These are phyloP conservation scores for Agrypnus murinus DNA, from an alignment of 2,888 invertebrate species.

Conservation along the genomic window DNA sequence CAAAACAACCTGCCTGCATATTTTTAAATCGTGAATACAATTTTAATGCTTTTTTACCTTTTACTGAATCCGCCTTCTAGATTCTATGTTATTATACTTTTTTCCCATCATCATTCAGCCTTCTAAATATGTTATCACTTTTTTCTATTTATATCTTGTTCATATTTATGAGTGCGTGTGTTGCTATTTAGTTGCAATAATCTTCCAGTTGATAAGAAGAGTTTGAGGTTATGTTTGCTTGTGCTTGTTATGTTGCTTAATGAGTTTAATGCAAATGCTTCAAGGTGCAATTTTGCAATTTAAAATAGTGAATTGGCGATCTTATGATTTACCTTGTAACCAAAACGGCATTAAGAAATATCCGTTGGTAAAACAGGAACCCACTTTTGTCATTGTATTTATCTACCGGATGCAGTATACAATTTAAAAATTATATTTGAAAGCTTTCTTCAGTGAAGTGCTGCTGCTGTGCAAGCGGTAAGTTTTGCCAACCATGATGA, in stretches of 20 bases:
- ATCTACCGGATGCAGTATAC: conserved; percentile 11
- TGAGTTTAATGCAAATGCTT: not conserved
- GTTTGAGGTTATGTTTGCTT: not conserved
- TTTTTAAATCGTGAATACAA: not conserved
- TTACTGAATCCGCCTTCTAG: not conserved
- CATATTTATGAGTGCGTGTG: not conserved
- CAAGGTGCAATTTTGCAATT: conserved; percentile 7
- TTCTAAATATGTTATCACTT: not conserved
- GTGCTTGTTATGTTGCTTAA: not conserved
- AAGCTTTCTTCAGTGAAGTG: no score
- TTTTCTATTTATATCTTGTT: not conserved
- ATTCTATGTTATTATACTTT: not conserved
- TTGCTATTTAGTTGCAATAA: no score
- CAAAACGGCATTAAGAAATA: conserved; percentile 15
- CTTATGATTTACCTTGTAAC: conserved; percentile 13
- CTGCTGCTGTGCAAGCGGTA: not conserved
- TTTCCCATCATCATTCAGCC: no score
- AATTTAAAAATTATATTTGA: conserved; percentile 1
- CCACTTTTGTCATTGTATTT: conserved; percentile 4
- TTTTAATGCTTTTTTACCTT: not conserved
- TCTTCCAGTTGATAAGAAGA: no score
- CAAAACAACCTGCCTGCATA: not conserved
- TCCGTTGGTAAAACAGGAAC: conserved; percentile 2
- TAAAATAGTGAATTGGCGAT: not conserved
- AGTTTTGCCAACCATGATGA: not conserved